Base-by-base conservation (phyloP, 2,888 invertebrate species). In the Taphrorychus bicolor region DNA sequence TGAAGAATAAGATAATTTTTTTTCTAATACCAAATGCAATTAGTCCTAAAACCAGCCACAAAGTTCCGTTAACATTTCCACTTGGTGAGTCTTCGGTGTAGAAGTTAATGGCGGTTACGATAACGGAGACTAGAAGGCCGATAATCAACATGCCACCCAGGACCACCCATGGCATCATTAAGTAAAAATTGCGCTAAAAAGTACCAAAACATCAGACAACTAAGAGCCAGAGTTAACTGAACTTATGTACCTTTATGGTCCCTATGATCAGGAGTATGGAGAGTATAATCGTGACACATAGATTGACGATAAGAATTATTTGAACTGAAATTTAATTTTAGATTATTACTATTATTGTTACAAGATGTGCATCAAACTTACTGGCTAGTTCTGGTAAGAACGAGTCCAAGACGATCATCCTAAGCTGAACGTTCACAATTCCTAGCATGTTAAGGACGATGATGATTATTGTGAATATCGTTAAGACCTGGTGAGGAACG, bases 91-190 rank as follows among this genome's bases (percentile, higher is more conserved):
- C 80, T 71, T 91, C 87, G 69, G 91, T 85, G 81, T 90, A 91
- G 80, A 89, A 89, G 52, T 89, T 88, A 73, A 93, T 89, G 45
- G 90, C 87, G 16, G 92, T 93, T 80, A 92, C 93, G 62, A 94
- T 86, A 40, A 94, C 87, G 67, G 92, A 93, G 73, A 94, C 89
- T 49, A 93, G 83, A 62, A 93, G 81, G 1, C 91, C 92, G 71
- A 94, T 86, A 5, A 90, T 90, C 56, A 93, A 84, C 85, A 94
- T 90, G 64, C 93, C 88, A 3, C 93, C 93, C 57, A 94, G 84
- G 53, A 92, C 87, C 40, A 94, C 91, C 91, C 92, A 94, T 4
- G 93, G 93, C 59, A 93, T 85, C 92, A 94, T 93, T 76, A 92
- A 81, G 83, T 89, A 91, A 76, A 91, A 90, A 76, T 92, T 91